Evolutionary conservation across 2,797 vertebrate species (phyloP), one percentile per base, ranked within the genome.

Genomic region (Epinephelus coioides): DNA sequence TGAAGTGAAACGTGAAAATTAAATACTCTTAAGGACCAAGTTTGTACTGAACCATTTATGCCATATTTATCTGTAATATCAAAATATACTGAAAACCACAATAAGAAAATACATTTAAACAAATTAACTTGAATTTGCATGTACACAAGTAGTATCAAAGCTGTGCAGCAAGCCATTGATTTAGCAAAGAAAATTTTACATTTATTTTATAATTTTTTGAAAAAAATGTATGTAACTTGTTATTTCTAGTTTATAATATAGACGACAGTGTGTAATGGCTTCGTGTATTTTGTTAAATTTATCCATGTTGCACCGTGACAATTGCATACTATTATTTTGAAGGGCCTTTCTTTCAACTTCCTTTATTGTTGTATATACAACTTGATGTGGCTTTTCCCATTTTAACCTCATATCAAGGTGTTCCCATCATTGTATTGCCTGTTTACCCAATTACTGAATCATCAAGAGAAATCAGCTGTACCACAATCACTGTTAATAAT

Each of bases 311-410:
- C 30, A 34, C 15, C 0, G 0, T 25, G 12, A 15, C 27, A 40
- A 53, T 1, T 5, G 2, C 2, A 0, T 60, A 17, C 51, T 76
- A 78, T 86, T 89, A 81, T 73, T 88, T 79, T 86, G 84, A 84
- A 88, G 51, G 40, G 3, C 3, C 1, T 2, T 10, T 8, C 11
- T 14, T 0, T 15, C 11, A 2, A 25, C 13, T n/a, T 64, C 43
- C 56, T 19, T 54, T n/a, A 2, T 25, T 50, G 13, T 3, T 40
- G 34, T 38, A 2, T 6, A 38, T 17, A 2, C 9, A 57, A 9
- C 69, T 51, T 79, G 56, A 69, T 23, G 40, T 5, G 7, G 6
- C 50, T 60, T 4, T 14, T 7, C 61, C 19, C 7, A 1, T 8
- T 25, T 53, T 9, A 6, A 10, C 40, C 21, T 59, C 66, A 44